Evolutionary conservation across 64 coral and sea anemone species (phyloP).

Genomic region (Montipora cactus): DNA sequence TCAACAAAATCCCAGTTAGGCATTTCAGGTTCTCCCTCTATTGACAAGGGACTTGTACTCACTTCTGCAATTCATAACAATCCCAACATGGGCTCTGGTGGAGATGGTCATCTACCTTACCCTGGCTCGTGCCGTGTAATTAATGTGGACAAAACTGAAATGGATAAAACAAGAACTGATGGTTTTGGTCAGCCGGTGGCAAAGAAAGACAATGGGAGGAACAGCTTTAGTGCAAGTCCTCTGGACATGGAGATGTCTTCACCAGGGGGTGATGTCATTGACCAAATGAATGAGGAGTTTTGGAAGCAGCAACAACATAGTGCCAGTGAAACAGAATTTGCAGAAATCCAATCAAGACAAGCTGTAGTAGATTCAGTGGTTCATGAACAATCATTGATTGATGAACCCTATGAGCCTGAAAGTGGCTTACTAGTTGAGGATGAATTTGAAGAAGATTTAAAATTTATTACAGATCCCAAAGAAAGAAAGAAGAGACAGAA

Average conservation of each 20-base stretch:
- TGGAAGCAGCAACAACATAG: constrained; percentile 67
- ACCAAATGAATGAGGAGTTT: constrained; percentile 91
- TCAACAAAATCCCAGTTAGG: neutral
- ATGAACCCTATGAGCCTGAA: constrained; percentile 29
- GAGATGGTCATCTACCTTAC: neutral
- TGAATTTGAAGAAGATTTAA: neutral
- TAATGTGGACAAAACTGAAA: neutral
- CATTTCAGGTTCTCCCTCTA: neutral
- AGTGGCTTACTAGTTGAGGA: neutral
- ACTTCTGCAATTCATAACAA: neutral
- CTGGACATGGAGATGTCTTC: constrained; percentile 94
- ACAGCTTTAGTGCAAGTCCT: constrained; percentile 51
- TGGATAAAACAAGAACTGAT: constrained; percentile 1
- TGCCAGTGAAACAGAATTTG: neutral
- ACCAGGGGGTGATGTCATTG: constrained; percentile 87
- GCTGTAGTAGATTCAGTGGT: neutral
- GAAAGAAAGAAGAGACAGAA: constrained; percentile 40
- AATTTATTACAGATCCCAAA: constrained; percentile 44
- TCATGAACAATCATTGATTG: neutral
- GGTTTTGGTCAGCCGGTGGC: too few species aligned
- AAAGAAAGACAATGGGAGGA: neutral
- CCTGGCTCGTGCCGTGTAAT: neutral
- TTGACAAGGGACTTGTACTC: neutral
- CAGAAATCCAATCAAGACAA: neutral
- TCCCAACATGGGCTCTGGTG: too few species aligned